phyloP scores from a whole-genome alignment of 2,888 invertebrate species.

The Hetaerina titia region DNA sequence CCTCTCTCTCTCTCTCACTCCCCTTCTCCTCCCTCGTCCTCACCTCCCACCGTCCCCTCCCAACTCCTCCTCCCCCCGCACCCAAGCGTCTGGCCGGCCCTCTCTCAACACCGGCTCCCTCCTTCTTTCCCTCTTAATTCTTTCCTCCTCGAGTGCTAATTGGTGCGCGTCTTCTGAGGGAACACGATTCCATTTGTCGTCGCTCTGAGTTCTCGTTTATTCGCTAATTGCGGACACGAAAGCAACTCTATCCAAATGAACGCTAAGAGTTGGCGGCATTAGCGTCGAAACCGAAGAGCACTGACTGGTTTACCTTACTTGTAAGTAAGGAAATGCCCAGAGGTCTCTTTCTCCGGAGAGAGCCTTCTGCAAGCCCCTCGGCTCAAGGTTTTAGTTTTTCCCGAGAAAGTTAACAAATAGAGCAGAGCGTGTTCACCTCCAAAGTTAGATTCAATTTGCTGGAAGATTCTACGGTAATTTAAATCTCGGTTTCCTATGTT shows the following conservation, averaged over 20 bases:
- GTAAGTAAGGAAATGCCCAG: neutral
- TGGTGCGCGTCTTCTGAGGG: neutral
- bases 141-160: neutral
- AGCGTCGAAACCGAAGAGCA: neutral
- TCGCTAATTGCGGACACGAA: slow-evolving; percentile 21
- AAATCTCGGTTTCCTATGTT: too few species aligned
- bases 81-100: neutral
- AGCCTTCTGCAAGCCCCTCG: neutral
- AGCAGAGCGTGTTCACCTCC: too few species aligned
- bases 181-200: slow-evolving; percentile 4
- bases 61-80: neutral
- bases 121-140: neutral
- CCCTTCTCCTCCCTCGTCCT: neutral
- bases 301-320: neutral
- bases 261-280: neutral
- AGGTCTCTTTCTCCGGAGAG: neutral
- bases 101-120: neutral
- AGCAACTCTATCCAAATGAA: slow-evolving; percentile 6
- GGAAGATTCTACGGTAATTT: too few species aligned
- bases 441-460: too few species aligned
- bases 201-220: neutral
- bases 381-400: too few species aligned
- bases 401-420: too few species aligned
- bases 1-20: neutral
- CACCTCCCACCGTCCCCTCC: neutral